Evolutionary conservation across 2,797 vertebrate species (phyloP).

Genomic region (Lindbergichthys nudifrons): DNA sequence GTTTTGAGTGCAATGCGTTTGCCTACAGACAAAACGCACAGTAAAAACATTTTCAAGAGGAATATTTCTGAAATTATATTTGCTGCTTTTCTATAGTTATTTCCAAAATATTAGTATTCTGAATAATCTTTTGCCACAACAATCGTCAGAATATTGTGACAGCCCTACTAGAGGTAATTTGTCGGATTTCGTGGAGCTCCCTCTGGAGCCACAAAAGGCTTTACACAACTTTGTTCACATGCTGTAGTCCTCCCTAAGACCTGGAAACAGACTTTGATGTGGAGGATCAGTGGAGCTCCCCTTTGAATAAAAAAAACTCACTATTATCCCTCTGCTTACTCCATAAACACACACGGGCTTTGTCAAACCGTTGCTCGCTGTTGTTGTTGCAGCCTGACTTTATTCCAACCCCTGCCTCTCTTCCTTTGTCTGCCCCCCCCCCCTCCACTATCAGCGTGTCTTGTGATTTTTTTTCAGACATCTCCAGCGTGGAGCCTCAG

Average conservation of each 20-base stretch:
- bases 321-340: conserved; percentile 27
- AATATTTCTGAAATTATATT: too few relatives aligned
- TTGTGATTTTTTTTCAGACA: conserved; percentile 45
- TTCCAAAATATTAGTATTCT: too few relatives aligned
- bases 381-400: conserved; percentile 40
- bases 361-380: conserved; percentile 29
- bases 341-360: conserved; percentile 13
- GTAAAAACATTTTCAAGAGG: too few relatives aligned
- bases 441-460: conserved; percentile 40
- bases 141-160: too few relatives aligned
- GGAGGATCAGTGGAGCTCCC: neutral
- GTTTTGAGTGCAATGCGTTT: too few relatives aligned
- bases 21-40: too few relatives aligned
- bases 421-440: conserved; percentile 23
- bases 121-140: too few relatives aligned
- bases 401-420: conserved; percentile 27
- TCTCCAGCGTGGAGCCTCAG: conserved; percentile 52
- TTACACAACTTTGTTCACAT: neutral
- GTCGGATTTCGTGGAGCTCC: neutral
- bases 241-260: neutral
- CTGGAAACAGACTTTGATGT: conserved; percentile 14
- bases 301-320: conserved; percentile 12
- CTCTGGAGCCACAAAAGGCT: neutral
- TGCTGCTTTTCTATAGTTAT: too few relatives aligned
- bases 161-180: neutral